phyloP scores from a whole-genome alignment of 1,140 invertebrate species.

The Cyclina sinensis region DNA sequence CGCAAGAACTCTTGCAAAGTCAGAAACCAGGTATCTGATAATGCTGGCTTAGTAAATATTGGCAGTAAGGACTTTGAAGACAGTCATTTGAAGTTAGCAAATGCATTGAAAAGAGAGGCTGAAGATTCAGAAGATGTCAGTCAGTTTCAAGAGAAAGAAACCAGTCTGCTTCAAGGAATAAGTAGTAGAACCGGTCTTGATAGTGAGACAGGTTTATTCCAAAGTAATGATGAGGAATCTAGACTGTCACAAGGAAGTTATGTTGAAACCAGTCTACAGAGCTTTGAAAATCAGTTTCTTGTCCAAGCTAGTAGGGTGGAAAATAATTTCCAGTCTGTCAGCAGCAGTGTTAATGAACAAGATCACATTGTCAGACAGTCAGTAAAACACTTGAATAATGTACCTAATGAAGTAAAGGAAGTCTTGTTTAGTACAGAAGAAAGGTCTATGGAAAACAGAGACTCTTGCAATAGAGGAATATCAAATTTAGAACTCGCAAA shows the following conservation, averaged over 20 bases:
- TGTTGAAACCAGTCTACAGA: neutral
- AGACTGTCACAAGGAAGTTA: neutral
- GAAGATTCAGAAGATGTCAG: neutral
- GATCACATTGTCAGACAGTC: neutral
- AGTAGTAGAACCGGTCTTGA: neutral
- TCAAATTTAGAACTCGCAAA: neutral
- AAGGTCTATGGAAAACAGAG: neutral
- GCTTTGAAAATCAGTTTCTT: neutral
- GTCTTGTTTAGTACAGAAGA: neutral
- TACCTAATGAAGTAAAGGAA: neutral
- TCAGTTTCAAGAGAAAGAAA: neutral
- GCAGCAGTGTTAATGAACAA: neutral
- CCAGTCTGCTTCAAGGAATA: neutral
- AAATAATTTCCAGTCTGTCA: too few relatives aligned
- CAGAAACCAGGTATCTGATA: neutral
- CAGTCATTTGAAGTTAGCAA: neutral
- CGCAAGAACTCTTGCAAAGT: constrained; percentile 3
- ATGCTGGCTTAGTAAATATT: neutral
- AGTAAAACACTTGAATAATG: neutral
- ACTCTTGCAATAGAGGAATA: neutral
- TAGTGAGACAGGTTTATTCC: neutral
- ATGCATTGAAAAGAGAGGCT: neutral
- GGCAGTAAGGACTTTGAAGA: neutral
- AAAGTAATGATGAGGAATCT: neutral
- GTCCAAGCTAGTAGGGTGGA: neutral